Percentiles rank a stretch among this genome's conserved stretches.
These are phyloP conservation scores for Elephantulus edwardii DNA, from an alignment of 2,113 vertebrate genomes.

Conservation along the genomic window DNA sequence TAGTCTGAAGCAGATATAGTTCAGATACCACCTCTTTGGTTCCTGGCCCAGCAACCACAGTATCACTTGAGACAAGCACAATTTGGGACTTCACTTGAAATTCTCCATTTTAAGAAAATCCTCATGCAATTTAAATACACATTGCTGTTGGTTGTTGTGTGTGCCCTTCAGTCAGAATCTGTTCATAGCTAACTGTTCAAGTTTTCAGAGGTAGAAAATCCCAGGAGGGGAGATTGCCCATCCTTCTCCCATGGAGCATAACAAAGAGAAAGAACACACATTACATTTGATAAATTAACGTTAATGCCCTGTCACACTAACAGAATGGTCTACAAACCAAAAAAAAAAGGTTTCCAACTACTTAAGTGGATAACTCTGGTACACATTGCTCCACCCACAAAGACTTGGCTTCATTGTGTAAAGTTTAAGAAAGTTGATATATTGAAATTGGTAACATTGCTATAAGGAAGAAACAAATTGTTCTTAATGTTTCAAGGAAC, in stretches of 20 bases:
- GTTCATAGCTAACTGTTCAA: too few relatives aligned
- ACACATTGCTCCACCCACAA: neutral
- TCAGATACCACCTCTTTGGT: neutral
- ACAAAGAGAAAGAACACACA: too few relatives aligned
- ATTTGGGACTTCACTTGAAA: neutral
- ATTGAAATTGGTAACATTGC: constrained; percentile 33
- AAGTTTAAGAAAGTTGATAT: constrained; percentile 58
- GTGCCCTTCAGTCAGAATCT: too few relatives aligned
- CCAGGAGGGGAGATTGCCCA: too few relatives aligned
- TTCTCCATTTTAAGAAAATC: neutral
- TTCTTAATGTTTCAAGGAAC: constrained; percentile 53
- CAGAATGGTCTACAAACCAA: neutral
- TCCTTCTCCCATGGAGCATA: too few relatives aligned
- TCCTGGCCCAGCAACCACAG: neutral
- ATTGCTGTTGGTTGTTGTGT: too few relatives aligned
- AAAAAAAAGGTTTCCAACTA: neutral
- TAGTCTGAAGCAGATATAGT: neutral
- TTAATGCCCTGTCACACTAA: neutral
- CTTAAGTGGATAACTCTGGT: neutral
- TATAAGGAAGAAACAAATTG: constrained; percentile 49
- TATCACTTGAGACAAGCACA: neutral
- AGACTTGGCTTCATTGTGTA: neutral
- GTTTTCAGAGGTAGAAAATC: too few relatives aligned
- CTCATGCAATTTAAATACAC: neutral
- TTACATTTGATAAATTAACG: neutral